A percentile compares a stretch with the other conserved stretches of the same genome.
phyloP scores from a whole-genome alignment of 2,113 vertebrate species.

The Trematomus loennbergii region DNA sequence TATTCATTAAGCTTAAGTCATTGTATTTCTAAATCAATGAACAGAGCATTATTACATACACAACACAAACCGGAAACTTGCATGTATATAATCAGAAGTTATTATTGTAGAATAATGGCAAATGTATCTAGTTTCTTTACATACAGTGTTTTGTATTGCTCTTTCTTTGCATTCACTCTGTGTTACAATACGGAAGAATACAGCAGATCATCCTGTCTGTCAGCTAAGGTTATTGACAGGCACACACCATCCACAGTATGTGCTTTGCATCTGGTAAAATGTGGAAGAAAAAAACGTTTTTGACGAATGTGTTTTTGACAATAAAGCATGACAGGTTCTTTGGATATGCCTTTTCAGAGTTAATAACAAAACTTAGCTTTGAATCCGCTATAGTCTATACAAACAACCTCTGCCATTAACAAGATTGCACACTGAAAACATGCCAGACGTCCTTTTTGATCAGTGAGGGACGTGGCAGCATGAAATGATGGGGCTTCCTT shows the following conservation, averaged over 20 bases:
- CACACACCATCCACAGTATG: not conserved
- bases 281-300: not conserved
- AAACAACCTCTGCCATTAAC: conserved; percentile 20
- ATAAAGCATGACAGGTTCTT: not conserved
- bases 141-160: not conserved
- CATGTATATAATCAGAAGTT: not conserved
- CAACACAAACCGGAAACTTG: not conserved
- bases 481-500: conserved; percentile 54
- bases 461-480: conserved; percentile 49
- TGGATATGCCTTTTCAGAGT: not conserved
- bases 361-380: conserved; percentile 1
- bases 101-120: not conserved
- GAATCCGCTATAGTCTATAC: not conserved
- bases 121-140: not conserved
- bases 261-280: conserved; percentile 1
- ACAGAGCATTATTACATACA: not conserved
- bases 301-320: conserved; percentile 12
- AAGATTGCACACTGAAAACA: conserved; percentile 6
- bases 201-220: not conserved
- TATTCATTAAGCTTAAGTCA: not conserved
- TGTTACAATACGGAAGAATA: not conserved
- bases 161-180: not conserved
- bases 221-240: not conserved
- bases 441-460: conserved; percentile 37
- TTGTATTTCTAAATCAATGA: not conserved